Evolutionary conservation across 2,113 vertebrate genomes (phyloP).

Genomic region (Rhinogobius similis): DNA sequence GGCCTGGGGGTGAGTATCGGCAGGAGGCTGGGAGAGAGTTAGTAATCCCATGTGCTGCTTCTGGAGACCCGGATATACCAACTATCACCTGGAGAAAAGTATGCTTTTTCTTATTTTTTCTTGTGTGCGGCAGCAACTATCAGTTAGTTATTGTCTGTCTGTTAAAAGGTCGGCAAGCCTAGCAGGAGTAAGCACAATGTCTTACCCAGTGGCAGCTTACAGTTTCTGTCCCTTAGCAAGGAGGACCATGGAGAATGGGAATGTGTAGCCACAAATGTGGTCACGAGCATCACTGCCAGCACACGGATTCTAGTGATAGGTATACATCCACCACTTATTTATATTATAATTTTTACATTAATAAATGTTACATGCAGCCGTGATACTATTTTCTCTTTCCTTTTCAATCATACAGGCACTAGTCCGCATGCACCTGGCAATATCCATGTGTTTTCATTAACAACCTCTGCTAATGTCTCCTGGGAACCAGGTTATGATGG

Average conservation of each 20-base stretch:
- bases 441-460: conserved; percentile 89
- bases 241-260: conserved; percentile 99
- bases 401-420: conserved; percentile 83
- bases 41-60: conserved; percentile 96
- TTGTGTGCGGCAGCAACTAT: background rate
- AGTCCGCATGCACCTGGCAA: conserved; percentile 95
- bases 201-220: conserved; percentile 94
- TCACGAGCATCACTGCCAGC: conserved; percentile 99
- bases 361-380: background rate
- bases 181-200: conserved; percentile 98
- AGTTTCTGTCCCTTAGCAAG: conserved; percentile 96
- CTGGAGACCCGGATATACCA: conserved; percentile 95
- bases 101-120: conserved; percentile 14
- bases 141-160: conserved; percentile 28
- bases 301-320: conserved; percentile 96
- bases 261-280: conserved; percentile 96
- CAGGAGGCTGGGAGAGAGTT: conserved; percentile 98
- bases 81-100: conserved; percentile 98
- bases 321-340: conserved; percentile 57
- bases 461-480: conserved; percentile 96
- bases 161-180: conserved; percentile 93
- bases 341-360: background rate
- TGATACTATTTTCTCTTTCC: conserved; percentile 32
- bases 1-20: conserved; percentile 98
- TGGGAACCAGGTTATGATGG: conserved; percentile 98